Base-by-base conservation (phyloP, 2,797 vertebrate genomes). In the Malurus leucopterus region DNA sequence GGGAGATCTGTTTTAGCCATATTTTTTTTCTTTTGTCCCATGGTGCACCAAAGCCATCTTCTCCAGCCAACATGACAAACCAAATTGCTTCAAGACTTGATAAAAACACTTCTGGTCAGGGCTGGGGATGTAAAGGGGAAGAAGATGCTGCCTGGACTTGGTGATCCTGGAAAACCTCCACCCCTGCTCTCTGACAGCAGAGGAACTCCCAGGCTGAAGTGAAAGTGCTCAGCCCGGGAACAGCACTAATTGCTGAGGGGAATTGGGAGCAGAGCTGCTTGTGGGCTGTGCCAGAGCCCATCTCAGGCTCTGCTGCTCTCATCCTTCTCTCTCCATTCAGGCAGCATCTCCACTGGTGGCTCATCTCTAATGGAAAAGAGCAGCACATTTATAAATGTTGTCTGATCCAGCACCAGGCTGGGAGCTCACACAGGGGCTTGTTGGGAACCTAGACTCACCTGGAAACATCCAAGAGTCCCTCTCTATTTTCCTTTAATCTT, bases 301-400 rank as follows among this genome's bases (percentile, higher is more conserved):
- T 79, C 75, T 84, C 44, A 17, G 9, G 32, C 32, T 81, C 77
- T 51, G 10, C 86, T 89, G 30, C 62, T 79, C 63, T 87, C 93
- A 70, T 85, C 90, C 93, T 46, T 90, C 86, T 79, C 92, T 88
- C 90, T 77, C 63, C 77, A 79, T 89, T 89, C 90, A 90, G 57
- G 61, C 94, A 89, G 71, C 54, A 15, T 75, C 84, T 94, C 41
- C 68, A 89, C 63, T 44, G 40, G 84, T 75, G 6, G 16, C 32
- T 22, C 30, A 47, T 41, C 53, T 23, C 38, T 77, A 13, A 53
- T 30, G 65, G 79, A 29, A 75, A 44, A 3, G 14, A 68, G 54
- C 38, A 27, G 24, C 50, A 36, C 26, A 15, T 58, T 22, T 30
- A 23, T 4, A 67, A 34, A 34, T 34, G 34, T 34, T 34, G 34